Conservation (phyloP, 2,113 vertebrate species). For the Myxocyprinus asiaticus region DNA sequence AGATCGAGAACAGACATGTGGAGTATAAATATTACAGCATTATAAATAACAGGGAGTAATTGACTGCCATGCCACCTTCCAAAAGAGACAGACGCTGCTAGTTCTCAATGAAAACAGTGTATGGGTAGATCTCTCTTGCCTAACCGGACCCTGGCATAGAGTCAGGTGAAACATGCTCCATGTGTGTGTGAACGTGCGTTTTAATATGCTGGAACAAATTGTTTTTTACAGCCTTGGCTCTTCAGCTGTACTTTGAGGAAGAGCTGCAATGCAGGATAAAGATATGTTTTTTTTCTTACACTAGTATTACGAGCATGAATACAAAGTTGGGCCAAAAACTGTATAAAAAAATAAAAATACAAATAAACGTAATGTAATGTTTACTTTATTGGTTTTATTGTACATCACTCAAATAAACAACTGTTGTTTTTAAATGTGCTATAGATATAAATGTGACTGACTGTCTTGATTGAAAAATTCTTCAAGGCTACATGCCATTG, state of each 20-base stretch:
- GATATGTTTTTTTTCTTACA: conserved; percentile 3
- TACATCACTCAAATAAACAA: too few species aligned
- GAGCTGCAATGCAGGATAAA: conserved; percentile 67
- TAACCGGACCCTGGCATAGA: conserved; percentile 7
- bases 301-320: too few species aligned
- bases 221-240: conserved; percentile 47
- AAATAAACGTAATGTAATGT: too few species aligned
- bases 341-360: too few species aligned
- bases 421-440: too few species aligned
- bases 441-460: too few species aligned
- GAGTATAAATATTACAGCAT: neutral
- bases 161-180: neutral
- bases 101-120: conserved; percentile 2
- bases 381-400: too few species aligned
- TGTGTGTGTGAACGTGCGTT: neutral
- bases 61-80: neutral
- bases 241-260: conserved; percentile 50
- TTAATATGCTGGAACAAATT: conserved; percentile 39
- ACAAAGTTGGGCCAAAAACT: too few species aligned
- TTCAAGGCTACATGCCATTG: too few species aligned
- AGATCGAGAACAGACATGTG: neutral
- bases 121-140: neutral
- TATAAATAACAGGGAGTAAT: neutral
- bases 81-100: neutral
- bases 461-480: too few species aligned